phyloP scores from a whole-genome alignment of 2,888 invertebrate species.

The Deilephila elpenor region DNA sequence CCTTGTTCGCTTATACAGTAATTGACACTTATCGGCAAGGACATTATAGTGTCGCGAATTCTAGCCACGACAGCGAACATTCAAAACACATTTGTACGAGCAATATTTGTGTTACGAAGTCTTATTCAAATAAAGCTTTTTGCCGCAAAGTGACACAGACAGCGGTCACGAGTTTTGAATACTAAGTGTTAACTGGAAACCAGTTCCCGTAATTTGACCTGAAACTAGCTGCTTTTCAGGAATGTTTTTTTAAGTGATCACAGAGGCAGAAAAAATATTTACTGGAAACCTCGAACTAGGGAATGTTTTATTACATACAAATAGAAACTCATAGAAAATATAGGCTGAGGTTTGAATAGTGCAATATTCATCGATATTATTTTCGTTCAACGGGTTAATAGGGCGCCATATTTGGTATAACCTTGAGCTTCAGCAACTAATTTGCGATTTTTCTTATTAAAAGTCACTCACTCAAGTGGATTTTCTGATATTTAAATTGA shows the following conservation, averaged over 20 bases:
- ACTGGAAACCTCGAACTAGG: too few species aligned
- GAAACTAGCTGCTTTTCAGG: background rate
- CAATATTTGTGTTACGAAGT: constrained; percentile 17
- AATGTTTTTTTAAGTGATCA: background rate
- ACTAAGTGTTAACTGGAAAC: constrained; percentile 39
- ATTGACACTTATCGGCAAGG: background rate
- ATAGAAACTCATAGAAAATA: too few species aligned
- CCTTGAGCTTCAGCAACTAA: too few species aligned
- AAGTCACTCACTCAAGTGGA: too few species aligned
- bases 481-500: too few species aligned
- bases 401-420: too few species aligned
- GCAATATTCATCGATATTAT: too few species aligned
- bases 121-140: constrained; percentile 54
- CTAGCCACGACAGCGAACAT: constrained; percentile 4
- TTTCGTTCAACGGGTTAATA: too few species aligned
- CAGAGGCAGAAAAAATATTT: too few species aligned
- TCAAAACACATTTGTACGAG: constrained; percentile 21
- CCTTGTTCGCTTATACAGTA: background rate
- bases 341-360: too few species aligned
- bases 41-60: background rate
- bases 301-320: too few species aligned
- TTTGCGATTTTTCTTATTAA: too few species aligned
- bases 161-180: constrained; percentile 45
- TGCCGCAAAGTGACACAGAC: constrained; percentile 45
- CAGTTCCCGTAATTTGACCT: background rate